Percentiles rank a stretch among this genome's conserved stretches.
These are phyloP conservation scores for Heliconius cydno DNA, from an alignment of 2,888 invertebrate genomes.

Conservation along the genomic window DNA sequence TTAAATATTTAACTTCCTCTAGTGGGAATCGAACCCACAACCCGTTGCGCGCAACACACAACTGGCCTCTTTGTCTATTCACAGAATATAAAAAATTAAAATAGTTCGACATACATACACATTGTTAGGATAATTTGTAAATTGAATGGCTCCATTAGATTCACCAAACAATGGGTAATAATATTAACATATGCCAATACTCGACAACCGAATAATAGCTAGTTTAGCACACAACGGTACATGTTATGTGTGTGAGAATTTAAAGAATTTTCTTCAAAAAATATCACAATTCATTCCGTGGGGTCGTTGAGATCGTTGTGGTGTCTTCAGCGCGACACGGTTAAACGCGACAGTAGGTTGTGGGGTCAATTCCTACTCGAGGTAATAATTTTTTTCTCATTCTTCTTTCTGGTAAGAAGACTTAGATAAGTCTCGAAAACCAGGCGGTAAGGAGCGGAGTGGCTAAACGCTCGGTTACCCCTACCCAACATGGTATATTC, in stretches of 20 bases:
- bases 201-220: slow-evolving; percentile 26
- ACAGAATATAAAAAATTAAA: background rate
- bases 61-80: too few species aligned
- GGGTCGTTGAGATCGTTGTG: too few species aligned
- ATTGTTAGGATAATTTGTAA: slow-evolving; percentile 21
- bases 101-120: background rate
- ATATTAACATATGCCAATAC: slow-evolving; percentile 32
- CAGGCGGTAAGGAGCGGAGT: background rate
- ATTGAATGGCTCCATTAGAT: slow-evolving; percentile 41
- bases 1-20: too few species aligned
- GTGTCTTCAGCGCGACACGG: too few species aligned
- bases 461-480: background rate
- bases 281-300: background rate
- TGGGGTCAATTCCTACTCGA: background rate
- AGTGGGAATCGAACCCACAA: too few species aligned
- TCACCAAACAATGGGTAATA: slow-evolving; percentile 47
- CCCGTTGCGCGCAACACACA: too few species aligned
- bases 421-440: background rate
- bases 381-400: background rate
- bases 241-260: background rate
- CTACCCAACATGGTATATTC: background rate
- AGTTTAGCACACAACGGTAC: background rate
- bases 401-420: background rate
- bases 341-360: background rate
- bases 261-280: background rate